Percentiles rank a stretch among this genome's conserved stretches.
phyloP scores from a whole-genome alignment of 2,797 vertebrate species.

The Rhincodon typus region DNA sequence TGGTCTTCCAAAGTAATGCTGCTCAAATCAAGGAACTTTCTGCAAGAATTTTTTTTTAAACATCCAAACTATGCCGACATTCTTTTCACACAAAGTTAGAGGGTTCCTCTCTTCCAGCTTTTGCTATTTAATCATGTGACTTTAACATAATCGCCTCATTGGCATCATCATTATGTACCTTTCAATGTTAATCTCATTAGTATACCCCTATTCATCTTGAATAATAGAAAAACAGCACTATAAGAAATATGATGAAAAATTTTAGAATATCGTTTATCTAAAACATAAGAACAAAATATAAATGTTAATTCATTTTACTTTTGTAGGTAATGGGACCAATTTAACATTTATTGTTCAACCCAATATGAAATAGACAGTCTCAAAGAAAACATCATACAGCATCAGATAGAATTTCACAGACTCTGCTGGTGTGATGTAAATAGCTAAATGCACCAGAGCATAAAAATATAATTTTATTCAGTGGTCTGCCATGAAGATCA shows the following conservation, averaged over 20 bases:
- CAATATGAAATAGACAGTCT: neutral
- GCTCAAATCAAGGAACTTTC: no score
- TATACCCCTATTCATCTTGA: neutral
- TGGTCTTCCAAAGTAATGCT: no score
- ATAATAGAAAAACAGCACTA: neutral
- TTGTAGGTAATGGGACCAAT: neutral
- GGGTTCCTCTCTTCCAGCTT: no score
- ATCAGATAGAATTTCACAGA: neutral
- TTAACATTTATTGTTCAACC: neutral
- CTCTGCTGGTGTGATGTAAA: neutral
- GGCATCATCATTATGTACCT: no score
- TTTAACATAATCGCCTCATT: no score
- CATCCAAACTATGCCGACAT: no score
- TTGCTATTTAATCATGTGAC: no score
- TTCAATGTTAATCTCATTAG: no score
- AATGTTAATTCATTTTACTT: neutral
- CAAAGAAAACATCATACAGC: neutral
- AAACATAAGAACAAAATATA: no score
- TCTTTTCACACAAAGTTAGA: no score
- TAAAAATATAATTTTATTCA: conserved; percentile 10
- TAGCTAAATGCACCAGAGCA: conserved; percentile 10
- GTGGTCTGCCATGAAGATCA: conserved; percentile 20
- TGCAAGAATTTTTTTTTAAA: no score
- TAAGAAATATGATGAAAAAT: neutral
- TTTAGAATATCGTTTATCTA: neutral